Evolutionary conservation across 2,797 vertebrate species (phyloP).

Genomic region (Spatula versicolor): DNA sequence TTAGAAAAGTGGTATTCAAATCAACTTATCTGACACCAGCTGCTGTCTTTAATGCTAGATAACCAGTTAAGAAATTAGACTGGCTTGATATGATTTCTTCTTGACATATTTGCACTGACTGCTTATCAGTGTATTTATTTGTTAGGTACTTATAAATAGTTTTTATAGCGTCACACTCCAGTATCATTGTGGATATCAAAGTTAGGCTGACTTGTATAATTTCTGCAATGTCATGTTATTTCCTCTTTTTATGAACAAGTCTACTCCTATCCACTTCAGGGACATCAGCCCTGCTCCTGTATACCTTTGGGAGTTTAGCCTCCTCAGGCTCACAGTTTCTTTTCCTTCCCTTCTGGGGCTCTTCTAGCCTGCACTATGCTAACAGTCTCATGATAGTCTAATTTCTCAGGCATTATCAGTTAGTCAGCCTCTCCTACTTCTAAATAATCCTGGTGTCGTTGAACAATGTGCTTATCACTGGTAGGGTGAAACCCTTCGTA

Average conservation of each 20-base stretch:
- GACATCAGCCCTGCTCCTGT: background rate
- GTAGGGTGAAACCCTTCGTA: background rate
- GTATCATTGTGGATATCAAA: background rate
- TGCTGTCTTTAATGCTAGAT: background rate
- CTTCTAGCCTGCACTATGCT: background rate
- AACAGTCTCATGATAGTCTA: background rate
- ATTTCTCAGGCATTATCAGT: background rate
- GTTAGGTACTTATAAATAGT: background rate
- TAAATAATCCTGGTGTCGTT: background rate
- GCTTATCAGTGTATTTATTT: background rate
- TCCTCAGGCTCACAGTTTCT: background rate
- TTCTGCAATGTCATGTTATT: background rate
- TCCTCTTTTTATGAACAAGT: background rate
- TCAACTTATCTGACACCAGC: background rate
- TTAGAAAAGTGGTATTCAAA: background rate
- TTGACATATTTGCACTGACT: background rate
- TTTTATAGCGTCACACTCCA: background rate
- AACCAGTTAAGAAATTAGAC: background rate
- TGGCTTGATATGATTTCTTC: background rate
- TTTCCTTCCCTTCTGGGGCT: background rate
- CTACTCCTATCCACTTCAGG: background rate
- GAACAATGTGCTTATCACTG: background rate
- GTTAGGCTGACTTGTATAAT: background rate
- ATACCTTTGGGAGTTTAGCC: background rate
- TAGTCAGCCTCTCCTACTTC: background rate